Conservation (phyloP, 2,113 vertebrate genomes). For the Heterotilapia buettikoferi region DNA sequence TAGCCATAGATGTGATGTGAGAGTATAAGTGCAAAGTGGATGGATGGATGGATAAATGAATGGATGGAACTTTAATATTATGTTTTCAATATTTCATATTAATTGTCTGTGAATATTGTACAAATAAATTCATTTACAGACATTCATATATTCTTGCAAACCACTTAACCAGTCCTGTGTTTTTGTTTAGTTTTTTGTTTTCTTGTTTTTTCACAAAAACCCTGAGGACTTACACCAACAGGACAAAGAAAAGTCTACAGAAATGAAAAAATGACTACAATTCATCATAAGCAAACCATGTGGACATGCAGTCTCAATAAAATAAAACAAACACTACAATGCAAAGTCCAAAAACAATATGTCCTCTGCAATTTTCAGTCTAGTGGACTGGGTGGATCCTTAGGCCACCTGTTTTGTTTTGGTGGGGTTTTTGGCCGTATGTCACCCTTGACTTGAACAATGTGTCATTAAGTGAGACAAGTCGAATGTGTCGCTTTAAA, state of each 20-base stretch:
- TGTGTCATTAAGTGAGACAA: not conserved
- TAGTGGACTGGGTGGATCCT: not conserved
- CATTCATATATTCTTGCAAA: not conserved
- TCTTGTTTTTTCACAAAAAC: not conserved
- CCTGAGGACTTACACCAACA: not conserved
- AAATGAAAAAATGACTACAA: not conserved
- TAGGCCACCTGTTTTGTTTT: not conserved
- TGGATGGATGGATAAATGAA: not conserved
- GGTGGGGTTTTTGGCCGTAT: not conserved
- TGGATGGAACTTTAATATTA: not conserved
- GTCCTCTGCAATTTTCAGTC: not conserved
- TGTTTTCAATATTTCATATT: not conserved
- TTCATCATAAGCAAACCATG: not conserved
- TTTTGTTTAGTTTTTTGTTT: not conserved
- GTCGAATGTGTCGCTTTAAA: not conserved
- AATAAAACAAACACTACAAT: rapidly evolving
- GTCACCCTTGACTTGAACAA: not conserved
- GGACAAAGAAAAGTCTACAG: not conserved
- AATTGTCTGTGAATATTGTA: not conserved
- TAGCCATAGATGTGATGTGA: not conserved
- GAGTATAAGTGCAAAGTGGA: not conserved
- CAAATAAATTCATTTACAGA: not conserved
- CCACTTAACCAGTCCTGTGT: not conserved
- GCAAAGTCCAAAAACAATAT: not conserved
- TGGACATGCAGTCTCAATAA: not conserved